Conservation (phyloP, 2,113 vertebrate genomes). For the Nothocercus nigrocapillus region DNA sequence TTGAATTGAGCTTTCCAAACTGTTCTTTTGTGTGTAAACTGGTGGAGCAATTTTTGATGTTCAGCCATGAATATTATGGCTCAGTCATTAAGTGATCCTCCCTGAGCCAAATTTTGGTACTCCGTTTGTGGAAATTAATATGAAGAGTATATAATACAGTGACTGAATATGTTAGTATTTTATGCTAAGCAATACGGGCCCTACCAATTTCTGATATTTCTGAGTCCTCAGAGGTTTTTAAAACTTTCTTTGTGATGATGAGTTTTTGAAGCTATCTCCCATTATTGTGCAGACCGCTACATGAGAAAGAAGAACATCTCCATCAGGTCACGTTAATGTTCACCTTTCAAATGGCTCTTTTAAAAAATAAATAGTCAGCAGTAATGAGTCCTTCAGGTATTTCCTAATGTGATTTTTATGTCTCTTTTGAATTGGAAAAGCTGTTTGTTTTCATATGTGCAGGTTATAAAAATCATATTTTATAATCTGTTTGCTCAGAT, state of each 20-base stretch:
- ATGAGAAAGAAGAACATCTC: neutral
- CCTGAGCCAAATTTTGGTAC: neutral
- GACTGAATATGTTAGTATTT: neutral
- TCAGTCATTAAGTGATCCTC: neutral
- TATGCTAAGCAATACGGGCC: neutral
- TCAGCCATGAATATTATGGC: neutral
- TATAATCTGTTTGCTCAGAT: neutral
- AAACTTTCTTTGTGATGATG: neutral
- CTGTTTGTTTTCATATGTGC: neutral
- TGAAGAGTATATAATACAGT: neutral
- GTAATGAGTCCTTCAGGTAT: neutral
- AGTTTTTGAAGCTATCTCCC: neutral
- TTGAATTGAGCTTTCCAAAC: neutral
- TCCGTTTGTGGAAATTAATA: neutral
- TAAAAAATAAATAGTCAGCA: neutral
- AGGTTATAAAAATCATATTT: neutral
- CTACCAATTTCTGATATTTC: neutral
- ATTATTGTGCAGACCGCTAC: rapidly evolving
- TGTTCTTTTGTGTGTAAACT: neutral
- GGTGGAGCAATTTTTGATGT: neutral
- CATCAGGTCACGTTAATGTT: neutral
- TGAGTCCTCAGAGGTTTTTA: neutral
- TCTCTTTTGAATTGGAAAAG: neutral
- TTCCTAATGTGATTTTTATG: neutral
- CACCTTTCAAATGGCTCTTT: neutral